Percentiles rank a stretch among this genome's conserved stretches.
Conservation (phyloP, 2,888 invertebrate species). For the Platycnemis pennipes region DNA sequence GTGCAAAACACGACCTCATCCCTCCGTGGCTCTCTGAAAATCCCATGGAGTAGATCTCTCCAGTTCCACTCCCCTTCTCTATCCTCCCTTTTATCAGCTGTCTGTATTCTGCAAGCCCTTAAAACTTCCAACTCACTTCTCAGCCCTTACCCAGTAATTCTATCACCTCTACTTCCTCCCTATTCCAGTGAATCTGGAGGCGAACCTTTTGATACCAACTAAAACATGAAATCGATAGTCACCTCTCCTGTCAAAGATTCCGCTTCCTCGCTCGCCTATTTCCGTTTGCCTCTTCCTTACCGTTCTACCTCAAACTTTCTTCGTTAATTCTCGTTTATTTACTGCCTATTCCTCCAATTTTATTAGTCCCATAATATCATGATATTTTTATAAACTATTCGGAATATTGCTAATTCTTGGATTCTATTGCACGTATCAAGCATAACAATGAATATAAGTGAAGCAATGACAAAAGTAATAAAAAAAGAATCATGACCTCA, state of each 20-base stretch:
- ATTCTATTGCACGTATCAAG: too few species aligned
- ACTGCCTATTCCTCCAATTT: too few species aligned
- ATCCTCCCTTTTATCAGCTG: background rate
- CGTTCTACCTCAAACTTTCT: background rate
- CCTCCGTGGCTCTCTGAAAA: background rate
- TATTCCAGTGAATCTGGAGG: background rate
- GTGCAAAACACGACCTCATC: too few species aligned
- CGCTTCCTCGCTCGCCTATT: too few species aligned
- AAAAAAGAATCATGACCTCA: too few species aligned
- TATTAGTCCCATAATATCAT: too few species aligned
- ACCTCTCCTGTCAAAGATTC: background rate
- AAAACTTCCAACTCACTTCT: slow-evolving; percentile 37
- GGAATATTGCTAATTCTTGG: too few species aligned
- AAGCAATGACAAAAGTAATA: too few species aligned
- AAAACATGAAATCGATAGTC: background rate
- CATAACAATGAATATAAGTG: too few species aligned
- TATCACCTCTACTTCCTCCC: background rate
- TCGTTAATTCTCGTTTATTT: too few species aligned
- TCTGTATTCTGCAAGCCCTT: background rate
- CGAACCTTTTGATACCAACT: background rate
- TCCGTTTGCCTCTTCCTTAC: background rate
- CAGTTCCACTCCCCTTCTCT: background rate
- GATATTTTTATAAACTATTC: too few species aligned
- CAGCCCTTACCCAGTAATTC: background rate
- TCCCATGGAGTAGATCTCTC: background rate